Percentiles rank a stretch among this genome's conserved stretches.
Evolutionary conservation across 1,140 invertebrate species (phyloP).

Genomic region (roundworm (Caenorhabditis elegans)): WBcel235 BX284604.4:14986501-14987000

Average conservation of each 20-base stretch:
- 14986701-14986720: conserved; percentile 55
- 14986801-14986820: conserved; percentile 31
- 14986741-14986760: conserved; percentile 51
- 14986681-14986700: conserved; percentile 51
- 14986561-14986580: no score
- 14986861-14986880: neutral
- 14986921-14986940: neutral
- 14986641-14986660: neutral
- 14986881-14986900: neutral
- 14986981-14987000: neutral
- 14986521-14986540: no score
- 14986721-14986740: conserved; percentile 53
- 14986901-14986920: neutral
- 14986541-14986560: no score
- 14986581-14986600: no score
- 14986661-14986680: conserved; percentile 39
- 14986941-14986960: neutral
- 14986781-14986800: conserved; percentile 4
- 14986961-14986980: neutral
- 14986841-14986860: conserved; percentile 15
- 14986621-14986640: no score
- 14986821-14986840: conserved; percentile 30
- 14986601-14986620: no score
- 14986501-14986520: no score
- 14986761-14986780: conserved; percentile 16